phyloP scores from a whole-genome alignment of 2,888 invertebrate species.

The Rotaria magnacalcarata region DNA sequence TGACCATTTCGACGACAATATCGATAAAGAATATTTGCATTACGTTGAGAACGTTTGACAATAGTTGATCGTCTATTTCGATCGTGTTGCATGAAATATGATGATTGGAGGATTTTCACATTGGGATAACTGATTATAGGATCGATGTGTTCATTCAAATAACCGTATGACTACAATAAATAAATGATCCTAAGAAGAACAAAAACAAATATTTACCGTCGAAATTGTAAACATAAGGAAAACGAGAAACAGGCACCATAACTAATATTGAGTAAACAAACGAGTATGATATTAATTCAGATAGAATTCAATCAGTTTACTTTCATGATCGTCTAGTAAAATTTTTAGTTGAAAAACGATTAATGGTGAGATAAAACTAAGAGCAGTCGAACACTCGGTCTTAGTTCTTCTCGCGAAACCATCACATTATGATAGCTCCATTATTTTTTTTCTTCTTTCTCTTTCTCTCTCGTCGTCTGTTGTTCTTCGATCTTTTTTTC shows the following conservation, averaged over 20 bases:
- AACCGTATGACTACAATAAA: neutral
- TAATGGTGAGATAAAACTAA: neutral
- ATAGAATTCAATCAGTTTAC: neutral
- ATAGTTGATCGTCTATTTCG: neutral
- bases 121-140: neutral
- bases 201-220: neutral
- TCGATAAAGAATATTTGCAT: slow-evolving; percentile 35
- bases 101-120: neutral
- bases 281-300: no score
- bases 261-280: neutral
- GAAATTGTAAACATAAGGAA: neutral
- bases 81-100: neutral
- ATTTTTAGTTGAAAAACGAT: neutral
- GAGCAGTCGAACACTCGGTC: neutral
- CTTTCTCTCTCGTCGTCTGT: neutral
- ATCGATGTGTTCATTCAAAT: neutral
- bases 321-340: neutral
- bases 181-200: neutral
- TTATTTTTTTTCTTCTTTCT: neutral
- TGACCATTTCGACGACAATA: slow-evolving; percentile 21
- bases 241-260: neutral
- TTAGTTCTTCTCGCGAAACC: neutral
- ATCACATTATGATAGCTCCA: neutral
- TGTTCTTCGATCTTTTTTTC: no score
- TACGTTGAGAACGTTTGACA: neutral